Percentiles rank a stretch among this genome's conserved stretches.
These are phyloP conservation scores for Oreotrochilus melanogaster DNA, from an alignment of 2,113 vertebrate genomes.

Conservation along the genomic window DNA sequence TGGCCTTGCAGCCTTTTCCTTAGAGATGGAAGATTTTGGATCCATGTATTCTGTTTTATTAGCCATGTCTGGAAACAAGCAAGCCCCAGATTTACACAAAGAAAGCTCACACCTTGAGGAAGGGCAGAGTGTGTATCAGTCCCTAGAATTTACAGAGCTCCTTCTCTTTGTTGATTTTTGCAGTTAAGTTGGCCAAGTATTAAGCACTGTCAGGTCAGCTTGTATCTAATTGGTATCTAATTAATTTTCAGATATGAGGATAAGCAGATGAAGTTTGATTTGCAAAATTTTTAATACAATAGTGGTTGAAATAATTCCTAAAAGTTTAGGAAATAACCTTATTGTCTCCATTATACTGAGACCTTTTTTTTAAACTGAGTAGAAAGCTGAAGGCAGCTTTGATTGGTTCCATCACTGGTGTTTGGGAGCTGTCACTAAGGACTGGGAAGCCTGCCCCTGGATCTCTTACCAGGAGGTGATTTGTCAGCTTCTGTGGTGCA, in stretches of 20 bases:
- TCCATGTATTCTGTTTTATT: not conserved
- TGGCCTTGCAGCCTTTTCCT: not conserved
- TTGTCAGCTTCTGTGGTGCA: not conserved
- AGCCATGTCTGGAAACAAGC: not conserved
- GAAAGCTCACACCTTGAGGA: not conserved
- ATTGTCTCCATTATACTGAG: accelerated
- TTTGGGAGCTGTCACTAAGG: not conserved
- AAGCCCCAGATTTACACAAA: not conserved
- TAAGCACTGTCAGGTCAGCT: not conserved
- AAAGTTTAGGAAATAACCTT: not conserved
- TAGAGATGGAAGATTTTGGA: not conserved
- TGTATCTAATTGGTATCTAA: not conserved
- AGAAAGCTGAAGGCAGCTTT: not conserved
- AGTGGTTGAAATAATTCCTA: not conserved
- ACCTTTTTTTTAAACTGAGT: not conserved
- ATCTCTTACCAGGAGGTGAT: not conserved
- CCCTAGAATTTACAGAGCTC: not conserved
- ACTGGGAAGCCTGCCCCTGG: not conserved
- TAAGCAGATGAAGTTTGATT: not conserved
- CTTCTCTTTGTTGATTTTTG: not conserved
- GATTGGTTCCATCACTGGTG: not conserved
- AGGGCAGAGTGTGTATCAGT: not conserved
- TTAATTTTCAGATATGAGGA: not conserved
- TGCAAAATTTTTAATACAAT: not conserved
- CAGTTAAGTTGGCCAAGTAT: not conserved